Evolutionary conservation across 2,888 invertebrate species (phyloP), one percentile per base, ranked within the genome.

Genomic region (Leucania comma): DNA sequence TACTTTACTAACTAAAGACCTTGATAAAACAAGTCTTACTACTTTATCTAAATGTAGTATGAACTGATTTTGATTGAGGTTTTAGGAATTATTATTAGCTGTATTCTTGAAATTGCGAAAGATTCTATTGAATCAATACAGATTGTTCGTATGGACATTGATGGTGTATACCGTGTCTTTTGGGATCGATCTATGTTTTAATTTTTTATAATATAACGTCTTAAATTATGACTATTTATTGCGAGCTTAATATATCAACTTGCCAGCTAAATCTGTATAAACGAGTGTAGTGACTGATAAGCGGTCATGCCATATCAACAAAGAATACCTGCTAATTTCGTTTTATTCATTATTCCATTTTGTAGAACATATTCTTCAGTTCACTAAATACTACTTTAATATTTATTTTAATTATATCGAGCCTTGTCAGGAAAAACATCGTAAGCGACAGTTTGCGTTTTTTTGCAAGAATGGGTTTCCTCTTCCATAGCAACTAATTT

Each of bases 281-380:
- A 79, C 68, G 89, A 90, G 94, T 93, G 92, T 93, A 92, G 76
- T 93, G 94, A 90, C 93, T 86, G 94, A 94, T 94, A 94, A 93
- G 67, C 53, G 29, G 64, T 17, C 32, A 35, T 51, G 48, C 22
- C 54, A 51, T 75, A 78, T 64, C 65, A 72, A 72, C 61, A 73
- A 77, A 80, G 48, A 35, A 72, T 72, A 59, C 70, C 6, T 50
- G 65, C 46, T 57, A 35, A 65, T 57, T 65, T 72, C 26, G 20
- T 14, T 64, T 71, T n/a, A 63, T 72, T 71, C 14, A 64, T 61
- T 35, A 54, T 42, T 72, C 12, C 57, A 57, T 65, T 72, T 42
- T 38, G 64, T 64, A 38, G 24, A 24, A 50, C 5, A 32, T 71
- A 20, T n/a, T 22, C 9, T 26, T 38, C 26, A 56, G 48, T 56